Conservation (phyloP, 2,888 invertebrate species). For the Platycheirus rosarum region DNA sequence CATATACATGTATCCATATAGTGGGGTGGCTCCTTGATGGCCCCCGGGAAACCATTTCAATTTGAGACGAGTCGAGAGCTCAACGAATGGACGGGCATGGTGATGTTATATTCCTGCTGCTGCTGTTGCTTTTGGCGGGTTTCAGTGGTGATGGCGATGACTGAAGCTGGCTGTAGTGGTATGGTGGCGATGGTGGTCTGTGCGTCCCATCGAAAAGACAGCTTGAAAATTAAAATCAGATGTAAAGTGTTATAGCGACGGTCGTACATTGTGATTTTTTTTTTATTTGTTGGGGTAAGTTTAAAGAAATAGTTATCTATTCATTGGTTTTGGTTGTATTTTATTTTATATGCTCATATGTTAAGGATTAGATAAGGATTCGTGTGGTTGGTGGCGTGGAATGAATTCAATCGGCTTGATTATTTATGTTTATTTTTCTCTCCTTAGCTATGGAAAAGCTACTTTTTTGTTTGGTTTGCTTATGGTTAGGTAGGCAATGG, state of each 20-base stretch:
- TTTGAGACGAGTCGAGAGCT: slow-evolving; percentile 65
- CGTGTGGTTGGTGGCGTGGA: slow-evolving; percentile 17
- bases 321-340: slow-evolving; percentile 32
- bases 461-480: too few species aligned
- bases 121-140: slow-evolving; percentile 53
- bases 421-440: not conserved
- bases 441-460: not conserved
- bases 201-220: slow-evolving; percentile 66
- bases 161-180: slow-evolving; percentile 43
- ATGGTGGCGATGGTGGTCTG: slow-evolving; percentile 64
- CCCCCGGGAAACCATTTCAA: slow-evolving; percentile 67
- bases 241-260: slow-evolving; percentile 74
- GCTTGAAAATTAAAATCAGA: slow-evolving; percentile 73
- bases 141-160: slow-evolving; percentile 75
- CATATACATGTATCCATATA: slow-evolving; percentile 6
- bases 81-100: slow-evolving; percentile 57
- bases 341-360: slow-evolving; percentile 56
- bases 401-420: not conserved
- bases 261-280: slow-evolving; percentile 68
- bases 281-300: slow-evolving; percentile 23
- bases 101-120: slow-evolving; percentile 61
- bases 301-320: slow-evolving; percentile 60
- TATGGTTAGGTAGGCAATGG: too few species aligned
- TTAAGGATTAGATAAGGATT: slow-evolving; percentile 72
- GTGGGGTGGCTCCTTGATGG: slow-evolving; percentile 61